A percentile compares a stretch with the other conserved stretches of the same genome.
Evolutionary conservation across 2,888 invertebrate genomes (phyloP).

Genomic region (Eupsilia transversa): DNA sequence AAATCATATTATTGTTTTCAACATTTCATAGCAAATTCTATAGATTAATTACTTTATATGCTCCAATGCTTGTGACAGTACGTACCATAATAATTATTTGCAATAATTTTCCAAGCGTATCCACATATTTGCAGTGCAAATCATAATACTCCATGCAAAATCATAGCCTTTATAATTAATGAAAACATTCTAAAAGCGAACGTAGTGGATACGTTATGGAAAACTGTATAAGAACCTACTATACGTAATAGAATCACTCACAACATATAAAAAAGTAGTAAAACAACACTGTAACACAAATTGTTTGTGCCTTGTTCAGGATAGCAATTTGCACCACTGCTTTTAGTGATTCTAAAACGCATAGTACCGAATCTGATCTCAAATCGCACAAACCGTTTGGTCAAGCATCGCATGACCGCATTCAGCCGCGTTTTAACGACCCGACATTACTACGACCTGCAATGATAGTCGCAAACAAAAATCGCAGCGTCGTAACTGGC

Average conservation of each 20-base stretch:
- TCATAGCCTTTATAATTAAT: conserved; percentile 21
- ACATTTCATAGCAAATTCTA: background rate
- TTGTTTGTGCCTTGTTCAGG: conserved; percentile 26
- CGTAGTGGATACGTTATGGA: conserved; percentile 53
- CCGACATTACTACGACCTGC: conserved; percentile 85
- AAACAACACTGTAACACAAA: conserved; percentile 40
- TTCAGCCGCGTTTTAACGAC: conserved; percentile 76
- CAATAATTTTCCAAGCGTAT: conserved; percentile 52
- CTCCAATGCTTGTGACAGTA: conserved; percentile 45
- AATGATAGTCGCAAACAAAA: conserved; percentile 86
- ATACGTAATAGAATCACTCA: conserved; percentile 52
- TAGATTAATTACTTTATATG: background rate
- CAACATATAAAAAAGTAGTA: background rate
- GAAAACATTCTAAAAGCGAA: conserved; percentile 45
- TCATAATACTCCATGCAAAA: conserved; percentile 43
- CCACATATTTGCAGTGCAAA: conserved; percentile 56
- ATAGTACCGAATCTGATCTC: conserved; percentile 72
- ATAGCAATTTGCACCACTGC: conserved; percentile 51
- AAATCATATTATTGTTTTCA: background rate
- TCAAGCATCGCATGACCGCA: conserved; percentile 86
- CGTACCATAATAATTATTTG: conserved; percentile 35
- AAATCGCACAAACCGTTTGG: conserved; percentile 87
- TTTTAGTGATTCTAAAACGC: conserved; percentile 67
- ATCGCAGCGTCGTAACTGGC: conserved; percentile 71
- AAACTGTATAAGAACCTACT: conserved; percentile 44